Evolutionary conservation across 2,797 vertebrate genomes (phyloP).

Genomic region (Anableps anableps): DNA sequence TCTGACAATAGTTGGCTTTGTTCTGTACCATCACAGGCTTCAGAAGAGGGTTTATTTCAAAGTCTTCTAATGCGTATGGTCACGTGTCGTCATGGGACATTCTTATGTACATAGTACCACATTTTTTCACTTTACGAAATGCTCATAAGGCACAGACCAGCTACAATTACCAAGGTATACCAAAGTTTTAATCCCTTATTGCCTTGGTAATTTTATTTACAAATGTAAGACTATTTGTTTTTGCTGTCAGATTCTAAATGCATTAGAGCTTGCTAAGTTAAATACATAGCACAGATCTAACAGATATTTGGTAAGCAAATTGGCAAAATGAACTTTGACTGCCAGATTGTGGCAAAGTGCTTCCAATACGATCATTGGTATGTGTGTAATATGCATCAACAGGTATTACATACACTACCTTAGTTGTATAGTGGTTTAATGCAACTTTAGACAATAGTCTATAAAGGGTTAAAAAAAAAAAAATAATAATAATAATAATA

Average conservation of each 20-base stretch:
- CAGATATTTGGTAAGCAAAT: not conserved
- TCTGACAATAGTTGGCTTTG: conserved; percentile 80
- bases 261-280: not conserved
- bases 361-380: not conserved
- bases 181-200: not conserved
- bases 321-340: not conserved
- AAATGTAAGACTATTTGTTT: not conserved
- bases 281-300: not conserved
- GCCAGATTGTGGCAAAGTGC: not conserved
- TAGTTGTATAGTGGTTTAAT: not conserved
- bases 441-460: not conserved
- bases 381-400: not conserved
- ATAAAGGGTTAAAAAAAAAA: not conserved
- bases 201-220: not conserved
- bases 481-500: no score
- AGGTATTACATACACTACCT: not conserved
- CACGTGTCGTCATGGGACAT: conserved; percentile 52
- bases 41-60: conserved; percentile 63
- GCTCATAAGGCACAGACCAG: not conserved
- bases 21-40: conserved; percentile 65
- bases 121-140: conserved; percentile 20
- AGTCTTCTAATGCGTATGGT: conserved; percentile 77
- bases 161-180: not conserved
- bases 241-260: not conserved
- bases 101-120: conserved; percentile 57